Conservation (phyloP, 2,888 invertebrate species). For the Athrips mouffetella region DNA sequence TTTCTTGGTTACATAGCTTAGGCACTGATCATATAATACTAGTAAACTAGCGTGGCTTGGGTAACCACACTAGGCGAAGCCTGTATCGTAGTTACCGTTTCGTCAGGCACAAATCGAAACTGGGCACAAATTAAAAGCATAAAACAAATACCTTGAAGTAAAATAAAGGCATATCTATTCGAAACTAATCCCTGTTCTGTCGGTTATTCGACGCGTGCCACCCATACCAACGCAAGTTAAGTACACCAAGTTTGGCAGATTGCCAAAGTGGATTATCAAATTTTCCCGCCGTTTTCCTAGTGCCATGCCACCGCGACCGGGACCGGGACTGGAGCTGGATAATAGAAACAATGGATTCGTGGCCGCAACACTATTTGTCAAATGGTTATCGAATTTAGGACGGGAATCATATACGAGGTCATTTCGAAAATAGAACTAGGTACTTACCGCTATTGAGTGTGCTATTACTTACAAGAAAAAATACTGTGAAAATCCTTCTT, state of each 20-base stretch:
- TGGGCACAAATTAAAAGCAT: too few species aligned
- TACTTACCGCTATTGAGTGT: too few species aligned
- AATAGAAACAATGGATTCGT: constrained; percentile 6
- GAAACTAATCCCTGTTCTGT: neutral
- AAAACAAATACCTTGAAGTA: too few species aligned
- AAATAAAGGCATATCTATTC: neutral
- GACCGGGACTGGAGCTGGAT: neutral
- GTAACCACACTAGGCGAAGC: too few species aligned
- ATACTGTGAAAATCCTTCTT: too few species aligned
- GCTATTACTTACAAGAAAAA: too few species aligned
- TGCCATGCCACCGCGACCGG: neutral
- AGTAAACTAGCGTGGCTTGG: too few species aligned
- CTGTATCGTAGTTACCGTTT: too few species aligned
- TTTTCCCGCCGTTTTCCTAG: constrained; percentile 12
- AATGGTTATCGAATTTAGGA: constrained; percentile 1
- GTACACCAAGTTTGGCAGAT: constrained; percentile 8
- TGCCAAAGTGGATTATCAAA: constrained; percentile 18
- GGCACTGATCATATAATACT: too few species aligned
- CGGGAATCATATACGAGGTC: neutral
- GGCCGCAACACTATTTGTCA: neutral
- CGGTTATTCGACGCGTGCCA: neutral
- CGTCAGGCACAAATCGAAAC: too few species aligned
- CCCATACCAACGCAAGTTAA: neutral
- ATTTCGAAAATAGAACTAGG: too few species aligned
- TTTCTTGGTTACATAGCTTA: too few species aligned